Percentiles rank a stretch among this genome's conserved stretches.
phyloP scores from a whole-genome alignment of 2,888 invertebrate species.

The Drosophila meridiana region DNA sequence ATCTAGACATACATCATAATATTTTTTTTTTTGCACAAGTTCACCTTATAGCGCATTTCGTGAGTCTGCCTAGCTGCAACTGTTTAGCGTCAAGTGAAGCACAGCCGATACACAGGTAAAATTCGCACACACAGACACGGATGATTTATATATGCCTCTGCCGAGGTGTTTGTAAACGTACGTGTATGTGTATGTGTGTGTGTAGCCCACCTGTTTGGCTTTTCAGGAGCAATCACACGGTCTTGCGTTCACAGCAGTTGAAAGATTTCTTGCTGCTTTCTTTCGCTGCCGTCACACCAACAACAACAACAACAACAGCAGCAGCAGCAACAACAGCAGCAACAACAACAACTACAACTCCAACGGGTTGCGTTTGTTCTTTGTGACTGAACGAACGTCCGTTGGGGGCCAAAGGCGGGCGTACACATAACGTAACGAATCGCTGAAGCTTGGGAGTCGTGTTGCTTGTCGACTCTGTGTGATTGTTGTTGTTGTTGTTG shows the following conservation, averaged over 20 bases:
- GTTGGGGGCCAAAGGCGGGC: conserved; percentile 48
- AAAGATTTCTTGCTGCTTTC: conserved; percentile 69
- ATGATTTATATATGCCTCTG: conserved; percentile 41
- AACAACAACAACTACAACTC: conserved; percentile 49
- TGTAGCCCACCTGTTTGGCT: conserved; percentile 67
- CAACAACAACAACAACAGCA: conserved; percentile 12
- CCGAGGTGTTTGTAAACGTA: conserved; percentile 9
- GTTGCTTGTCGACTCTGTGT: conserved; percentile 51
- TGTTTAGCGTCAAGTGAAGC: conserved; percentile 39
- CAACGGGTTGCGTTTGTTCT: conserved; percentile 71
- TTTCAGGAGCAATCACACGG: conserved; percentile 75
- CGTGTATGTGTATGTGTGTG: conserved; percentile 21
- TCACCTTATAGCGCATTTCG: conserved; percentile 25
- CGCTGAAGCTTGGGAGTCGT: conserved; percentile 60
- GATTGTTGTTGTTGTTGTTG: conserved; percentile 42
- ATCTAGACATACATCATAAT: no score
- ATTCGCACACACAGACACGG: conserved; percentile 30
- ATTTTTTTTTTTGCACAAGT: no score
- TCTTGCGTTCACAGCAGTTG: conserved; percentile 63
- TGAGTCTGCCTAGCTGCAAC: conserved; percentile 12
- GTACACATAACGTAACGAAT: conserved; percentile 62
- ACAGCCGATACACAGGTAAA: conserved; percentile 22
- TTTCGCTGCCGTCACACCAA: conserved; percentile 46
- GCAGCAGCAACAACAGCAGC: conserved; percentile 7
- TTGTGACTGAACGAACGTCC: conserved; percentile 64